Conservation (phyloP, 2,113 vertebrate genomes). For the Eulacestoma nigropectus region DNA sequence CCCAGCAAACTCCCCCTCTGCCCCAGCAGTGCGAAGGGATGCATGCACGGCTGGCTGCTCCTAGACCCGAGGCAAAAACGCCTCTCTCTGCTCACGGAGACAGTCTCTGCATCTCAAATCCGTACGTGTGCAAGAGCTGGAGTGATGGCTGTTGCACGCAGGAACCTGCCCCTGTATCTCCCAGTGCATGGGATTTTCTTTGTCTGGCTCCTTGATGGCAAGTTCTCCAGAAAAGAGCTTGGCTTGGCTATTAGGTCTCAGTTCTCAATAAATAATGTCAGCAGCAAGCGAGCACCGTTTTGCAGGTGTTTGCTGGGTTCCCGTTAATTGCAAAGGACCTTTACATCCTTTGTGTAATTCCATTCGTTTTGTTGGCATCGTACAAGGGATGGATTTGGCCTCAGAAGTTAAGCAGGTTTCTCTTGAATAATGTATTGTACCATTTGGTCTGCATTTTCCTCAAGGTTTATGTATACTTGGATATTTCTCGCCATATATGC, state of each 20-base stretch:
- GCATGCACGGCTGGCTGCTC: neutral
- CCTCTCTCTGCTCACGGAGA: neutral
- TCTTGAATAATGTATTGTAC: conserved; percentile 55
- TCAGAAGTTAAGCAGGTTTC: conserved; percentile 48
- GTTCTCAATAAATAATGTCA: conserved; percentile 24
- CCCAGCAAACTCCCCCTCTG: neutral
- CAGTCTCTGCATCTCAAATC: neutral
- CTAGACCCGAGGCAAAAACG: neutral
- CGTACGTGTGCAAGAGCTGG: neutral
- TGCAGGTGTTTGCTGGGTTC: neutral
- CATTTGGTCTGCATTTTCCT: conserved; percentile 52
- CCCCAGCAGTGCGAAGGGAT: neutral
- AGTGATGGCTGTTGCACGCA: neutral
- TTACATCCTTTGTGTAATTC: conserved; percentile 30
- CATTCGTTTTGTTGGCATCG: conserved; percentile 7
- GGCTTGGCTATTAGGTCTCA: neutral
- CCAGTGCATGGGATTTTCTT: neutral
- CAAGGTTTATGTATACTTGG: conserved; percentile 40
- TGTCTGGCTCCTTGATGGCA: neutral
- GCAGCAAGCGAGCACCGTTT: neutral
- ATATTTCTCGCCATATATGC: conserved; percentile 26
- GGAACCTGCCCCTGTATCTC: neutral
- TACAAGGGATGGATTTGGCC: conserved; percentile 21
- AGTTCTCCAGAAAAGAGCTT: neutral
- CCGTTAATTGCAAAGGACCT: neutral